Conservation (phyloP, 2,888 invertebrate species). For the Lithophane socia region DNA sequence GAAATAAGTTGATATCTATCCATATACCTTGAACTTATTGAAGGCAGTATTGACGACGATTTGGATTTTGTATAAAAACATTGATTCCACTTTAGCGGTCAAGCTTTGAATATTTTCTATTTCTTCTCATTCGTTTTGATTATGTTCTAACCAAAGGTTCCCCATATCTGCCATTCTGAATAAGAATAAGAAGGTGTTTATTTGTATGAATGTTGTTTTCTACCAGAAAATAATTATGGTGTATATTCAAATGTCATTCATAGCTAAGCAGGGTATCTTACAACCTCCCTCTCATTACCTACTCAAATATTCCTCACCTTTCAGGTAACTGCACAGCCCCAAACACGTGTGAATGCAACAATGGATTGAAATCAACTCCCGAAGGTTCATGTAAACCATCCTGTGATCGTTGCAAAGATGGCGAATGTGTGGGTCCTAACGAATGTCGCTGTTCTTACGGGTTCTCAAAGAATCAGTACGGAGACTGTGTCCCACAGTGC, state of each 20-base stretch:
- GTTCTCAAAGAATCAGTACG: conserved; percentile 69
- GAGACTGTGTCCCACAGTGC: conserved; percentile 79
- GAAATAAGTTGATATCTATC: neutral
- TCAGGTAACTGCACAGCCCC: conserved; percentile 88
- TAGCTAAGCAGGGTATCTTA: neutral
- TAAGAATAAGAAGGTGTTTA: neutral
- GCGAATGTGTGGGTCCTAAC: conserved; percentile 86
- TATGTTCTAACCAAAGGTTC: too few species aligned
- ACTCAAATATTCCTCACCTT: neutral
- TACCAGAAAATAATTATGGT: neutral
- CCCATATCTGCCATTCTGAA: neutral
- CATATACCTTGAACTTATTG: conserved; percentile 6
- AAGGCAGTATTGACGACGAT: conserved; percentile 2
- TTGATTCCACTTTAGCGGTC: neutral
- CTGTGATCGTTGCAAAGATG: conserved; percentile 66
- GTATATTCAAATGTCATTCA: neutral
- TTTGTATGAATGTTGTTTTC: neutral
- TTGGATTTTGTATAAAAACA: neutral
- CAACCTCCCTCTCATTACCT: neutral
- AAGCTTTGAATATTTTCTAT: neutral
- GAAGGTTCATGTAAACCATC: conserved; percentile 83
- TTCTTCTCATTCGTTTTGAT: neutral
- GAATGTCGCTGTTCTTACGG: conserved; percentile 87
- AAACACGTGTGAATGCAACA: conserved; percentile 91
- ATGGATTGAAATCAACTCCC: conserved; percentile 84